Evolutionary conservation across 1,140 invertebrate species (phyloP).

Genomic region (Zaprionus taronus): DNA sequence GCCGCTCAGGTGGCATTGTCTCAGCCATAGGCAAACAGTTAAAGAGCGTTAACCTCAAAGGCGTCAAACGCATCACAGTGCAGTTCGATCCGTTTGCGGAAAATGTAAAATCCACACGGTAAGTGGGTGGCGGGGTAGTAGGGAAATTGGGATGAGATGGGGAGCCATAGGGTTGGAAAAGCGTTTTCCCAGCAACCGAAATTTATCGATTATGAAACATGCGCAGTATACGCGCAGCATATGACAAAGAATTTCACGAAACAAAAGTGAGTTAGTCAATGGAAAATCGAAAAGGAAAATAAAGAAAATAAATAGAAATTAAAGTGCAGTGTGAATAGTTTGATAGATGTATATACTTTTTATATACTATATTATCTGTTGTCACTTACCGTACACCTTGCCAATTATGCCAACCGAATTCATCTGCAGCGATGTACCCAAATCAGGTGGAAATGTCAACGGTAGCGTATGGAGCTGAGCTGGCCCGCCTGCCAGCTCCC

Average conservation of each 20-base stretch:
- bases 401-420: constrained; percentile 87
- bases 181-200: constrained; percentile 57
- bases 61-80: constrained; percentile 90
- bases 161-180: constrained; percentile 61
- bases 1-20: constrained; percentile 87
- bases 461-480: constrained; percentile 84
- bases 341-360: background rate
- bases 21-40: constrained; percentile 89
- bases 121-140: constrained; percentile 66
- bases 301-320: constrained; percentile 35
- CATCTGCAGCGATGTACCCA: constrained; percentile 85
- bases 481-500: constrained; percentile 84
- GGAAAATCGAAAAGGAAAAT: constrained; percentile 23
- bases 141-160: background rate
- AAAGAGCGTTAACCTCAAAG: constrained; percentile 89
- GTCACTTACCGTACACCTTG: constrained; percentile 86
- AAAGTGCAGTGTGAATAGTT: constrained; percentile 56
- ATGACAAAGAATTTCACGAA: constrained; percentile 65
- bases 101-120: constrained; percentile 89
- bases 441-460: constrained; percentile 85
- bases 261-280: constrained; percentile 52
- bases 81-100: constrained; percentile 93
- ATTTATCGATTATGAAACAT: constrained; percentile 75
- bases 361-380: too few relatives aligned
- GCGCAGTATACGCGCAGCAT: constrained; percentile 54